Evolutionary conservation across 2,113 vertebrate genomes (phyloP).

Genomic region (Rhinopomastus cyanomelas): DNA sequence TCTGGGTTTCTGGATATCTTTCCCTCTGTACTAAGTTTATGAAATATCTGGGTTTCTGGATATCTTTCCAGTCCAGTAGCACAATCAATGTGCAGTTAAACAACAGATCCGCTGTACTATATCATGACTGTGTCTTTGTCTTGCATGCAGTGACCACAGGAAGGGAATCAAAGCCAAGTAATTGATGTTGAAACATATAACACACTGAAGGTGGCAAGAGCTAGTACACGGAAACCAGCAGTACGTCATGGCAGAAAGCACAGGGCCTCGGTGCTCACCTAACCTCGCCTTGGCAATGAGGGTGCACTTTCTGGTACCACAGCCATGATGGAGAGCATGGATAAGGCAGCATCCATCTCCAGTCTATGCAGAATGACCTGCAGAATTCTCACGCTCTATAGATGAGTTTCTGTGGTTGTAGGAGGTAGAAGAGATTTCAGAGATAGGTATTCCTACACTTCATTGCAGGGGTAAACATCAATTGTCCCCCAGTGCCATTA

Average conservation of each 20-base stretch:
- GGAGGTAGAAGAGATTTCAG: background rate
- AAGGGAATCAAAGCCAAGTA: background rate
- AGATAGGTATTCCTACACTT: background rate
- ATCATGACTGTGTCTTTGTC: background rate
- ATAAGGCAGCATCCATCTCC: background rate
- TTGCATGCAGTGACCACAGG: background rate
- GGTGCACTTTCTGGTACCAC: fast-evolving
- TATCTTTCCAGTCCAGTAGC: background rate
- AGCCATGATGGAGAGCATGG: background rate
- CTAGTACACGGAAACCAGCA: fast-evolving
- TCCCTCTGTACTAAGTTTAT: background rate
- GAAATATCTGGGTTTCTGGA: background rate
- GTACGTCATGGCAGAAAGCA: background rate
- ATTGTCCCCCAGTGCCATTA: background rate
- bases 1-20: background rate
- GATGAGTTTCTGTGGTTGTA: background rate
- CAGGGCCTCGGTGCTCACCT: too few relatives aligned
- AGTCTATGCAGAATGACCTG: background rate
- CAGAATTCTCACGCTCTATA: background rate
- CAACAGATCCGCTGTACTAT: background rate
- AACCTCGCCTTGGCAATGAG: background rate
- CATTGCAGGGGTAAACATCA: fast-evolving
- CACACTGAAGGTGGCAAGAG: background rate
- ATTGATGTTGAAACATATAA: fast-evolving
- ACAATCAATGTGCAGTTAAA: background rate